phyloP scores from a whole-genome alignment of 64 coral and sea anemone genomes.

The Montipora capricornis region DNA sequence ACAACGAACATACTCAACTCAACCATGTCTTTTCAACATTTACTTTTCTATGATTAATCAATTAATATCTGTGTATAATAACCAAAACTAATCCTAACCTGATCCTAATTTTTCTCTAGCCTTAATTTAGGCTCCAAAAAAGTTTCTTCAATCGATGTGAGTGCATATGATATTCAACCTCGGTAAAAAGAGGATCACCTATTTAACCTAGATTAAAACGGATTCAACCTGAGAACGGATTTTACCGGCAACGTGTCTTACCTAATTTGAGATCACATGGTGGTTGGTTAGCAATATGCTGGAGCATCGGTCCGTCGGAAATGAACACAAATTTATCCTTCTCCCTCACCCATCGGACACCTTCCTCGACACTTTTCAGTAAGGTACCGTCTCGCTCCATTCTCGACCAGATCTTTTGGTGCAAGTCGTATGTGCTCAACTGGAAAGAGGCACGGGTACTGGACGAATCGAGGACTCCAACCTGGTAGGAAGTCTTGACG shows the following conservation, averaged over 20 bases:
- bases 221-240: too few relatives aligned
- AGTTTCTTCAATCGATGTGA: too few relatives aligned
- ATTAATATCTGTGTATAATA: too few relatives aligned
- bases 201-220: too few relatives aligned
- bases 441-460: not conserved
- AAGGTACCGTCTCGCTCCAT: not conserved
- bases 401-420: conserved; percentile 44
- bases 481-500: conserved; percentile 37
- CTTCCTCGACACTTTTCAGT: not conserved
- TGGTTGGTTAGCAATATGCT: conserved; percentile 15
- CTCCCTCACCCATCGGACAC: conserved; percentile 29
- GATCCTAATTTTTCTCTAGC: too few relatives aligned
- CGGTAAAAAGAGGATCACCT: too few relatives aligned
- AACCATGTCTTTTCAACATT: too few relatives aligned
- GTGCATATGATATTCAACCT: too few relatives aligned
- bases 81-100: too few relatives aligned
- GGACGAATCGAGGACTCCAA: conserved; percentile 10
- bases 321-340: conserved; percentile 32
- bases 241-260: not conserved
- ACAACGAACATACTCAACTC: too few relatives aligned
- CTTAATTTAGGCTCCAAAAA: too few relatives aligned
- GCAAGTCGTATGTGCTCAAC: conserved; percentile 18
- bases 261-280: conserved; percentile 52
- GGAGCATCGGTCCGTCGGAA: conserved; percentile 5
- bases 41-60: too few relatives aligned